Evolutionary conservation across 2,797 vertebrate species (phyloP), one percentile per base, ranked within the genome.

Genomic region (Anabacerthia variegaticeps): DNA sequence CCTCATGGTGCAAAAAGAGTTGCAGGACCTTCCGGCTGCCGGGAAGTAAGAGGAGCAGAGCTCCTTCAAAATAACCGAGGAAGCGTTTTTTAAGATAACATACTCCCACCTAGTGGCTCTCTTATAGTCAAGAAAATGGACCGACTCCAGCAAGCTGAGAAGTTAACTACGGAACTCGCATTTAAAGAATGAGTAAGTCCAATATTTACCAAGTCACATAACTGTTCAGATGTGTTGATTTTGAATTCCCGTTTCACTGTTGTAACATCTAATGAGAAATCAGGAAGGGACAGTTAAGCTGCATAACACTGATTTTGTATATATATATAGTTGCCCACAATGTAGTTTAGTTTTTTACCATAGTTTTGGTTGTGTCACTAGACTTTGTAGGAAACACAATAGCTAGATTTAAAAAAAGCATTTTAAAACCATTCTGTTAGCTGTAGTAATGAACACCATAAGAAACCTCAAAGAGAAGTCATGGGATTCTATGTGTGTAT

Each of bases 81-180:
- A 32, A 28, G 21, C 6, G 21, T 49, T 44, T 93, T 89, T n/a
- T 19, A 48, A 93, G 39, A 75, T 49, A 81, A 88, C 58, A 76
- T 36, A 91, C 89, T 95, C 80, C 97, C 97, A 96, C 65, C 96
- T 96, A 97, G 93, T 49, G 97, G 95, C 44, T 56, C 17, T 32
- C 19, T 9, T 9, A 11, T 4, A 7, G 20, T 39, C 37, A 8
- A 65, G 48, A 85, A 79, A 73, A 67, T 6, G 21, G 39, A 32
- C 23, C 2, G 12, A 16, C 86, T 68, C 28, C 59, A 44, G 27
- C 43, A 74, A 80, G 67, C 0, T 7, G 9, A 2, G 32, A 51
- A 8, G 26, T 16, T 49, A 43, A 30, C 27, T 7, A 3, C 2
- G 49, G 46, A 63, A 61, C n/a, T 61, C 1, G 0, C 14, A 23